Base-by-base conservation (phyloP, 2,797 vertebrate genomes). In the Lycodopsis pacificus region DNA sequence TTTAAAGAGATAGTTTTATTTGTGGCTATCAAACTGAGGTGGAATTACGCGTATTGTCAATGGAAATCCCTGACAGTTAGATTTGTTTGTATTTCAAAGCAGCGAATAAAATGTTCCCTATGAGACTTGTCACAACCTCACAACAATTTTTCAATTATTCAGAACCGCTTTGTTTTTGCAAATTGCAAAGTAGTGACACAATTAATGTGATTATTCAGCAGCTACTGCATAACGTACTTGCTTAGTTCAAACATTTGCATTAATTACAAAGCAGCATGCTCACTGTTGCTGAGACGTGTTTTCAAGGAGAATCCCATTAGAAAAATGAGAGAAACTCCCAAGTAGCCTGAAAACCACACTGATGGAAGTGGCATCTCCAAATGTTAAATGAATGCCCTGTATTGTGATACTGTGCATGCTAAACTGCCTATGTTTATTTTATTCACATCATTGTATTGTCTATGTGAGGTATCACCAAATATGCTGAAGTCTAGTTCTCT, bases 171-270 rank as follows among this genome's bases (percentile, higher is more conserved):
- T 81, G 57, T 53, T 57, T 80, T 48, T 25, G 9, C 5, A 58
- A 48, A 59, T 22, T 73, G n/a, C 68, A 62, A 57, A 54, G 40
- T 11, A 58, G 49, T 20, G 46, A 38, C 71, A 61, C 40, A 49
- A 68, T 75, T 38, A 61, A 14, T 20, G 58, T 13, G 22, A 72
- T 71, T 75, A 74, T 67, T 65, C 74, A 63, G 69, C 20, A 65
- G 38, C 20, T 40, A 17, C 51, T 58, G 27, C 25, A 36, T 4
- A 25, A 58, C 42, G 2, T 5, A 19, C 64, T n/a, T 12, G 5
- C 20, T 68, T 38, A 74, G 62, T 54, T 76, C 25, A 71, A 61
- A 76, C 48, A 65, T 70, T 82, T 73, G 62, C 67, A 79, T 79
- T 72, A n/a, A 54, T 74, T 64, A 38, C 53, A 71, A 32, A 38